Base-by-base conservation (phyloP, 2,113 vertebrate genomes). In the Bubo scandiacus region DNA sequence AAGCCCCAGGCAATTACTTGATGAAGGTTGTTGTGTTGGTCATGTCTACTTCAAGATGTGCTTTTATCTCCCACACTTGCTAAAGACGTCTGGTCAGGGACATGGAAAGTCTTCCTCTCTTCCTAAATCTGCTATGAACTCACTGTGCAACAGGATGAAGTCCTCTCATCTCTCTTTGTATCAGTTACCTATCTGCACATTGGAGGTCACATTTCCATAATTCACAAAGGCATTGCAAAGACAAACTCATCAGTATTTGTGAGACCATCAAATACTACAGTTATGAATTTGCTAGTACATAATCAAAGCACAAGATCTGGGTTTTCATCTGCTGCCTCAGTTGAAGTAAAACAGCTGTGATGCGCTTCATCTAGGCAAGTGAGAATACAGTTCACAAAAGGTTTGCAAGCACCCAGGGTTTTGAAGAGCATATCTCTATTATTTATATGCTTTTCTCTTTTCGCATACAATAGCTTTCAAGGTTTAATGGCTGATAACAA, bases 401-500 rank as follows among this genome's bases (percentile, higher is more conserved):
- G 4, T 90, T 81, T 94, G 36, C 14, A 91, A 84, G 32, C 26
- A 86, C 52, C 10, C 10, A 36, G 29, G 16, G 36, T 19, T 78
- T 86, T 84, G 55, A 82, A 84, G 21, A 90, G 6, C 16, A 19
- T 38, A 25, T 82, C 16, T 94, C 23, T 63, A 52, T 43, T 91
- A 52, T 20, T 77, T 55, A 29, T 45, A 30, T 38, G 23, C 1
- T 85, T 78, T 54, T 47, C 8, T 18, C 0, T 22, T 87, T 77
- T 81, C 9, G 2, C 10, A 36, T 51, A 52, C 34, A 86, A 51
- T 73, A 79, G 13, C 12, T 91, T 94, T 91, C 71, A 96, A 75
- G 52, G 38, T 83, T 92, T 91, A 88, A 94, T 52, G n/a, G 15
- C 63, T 94, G 67, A 59, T 92, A 96, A 68, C 25, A 93, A 75